Percentiles rank a stretch among this genome's conserved stretches.
phyloP scores from a whole-genome alignment of 1,140 invertebrate species.

The Lepidotrigona ventralis region DNA sequence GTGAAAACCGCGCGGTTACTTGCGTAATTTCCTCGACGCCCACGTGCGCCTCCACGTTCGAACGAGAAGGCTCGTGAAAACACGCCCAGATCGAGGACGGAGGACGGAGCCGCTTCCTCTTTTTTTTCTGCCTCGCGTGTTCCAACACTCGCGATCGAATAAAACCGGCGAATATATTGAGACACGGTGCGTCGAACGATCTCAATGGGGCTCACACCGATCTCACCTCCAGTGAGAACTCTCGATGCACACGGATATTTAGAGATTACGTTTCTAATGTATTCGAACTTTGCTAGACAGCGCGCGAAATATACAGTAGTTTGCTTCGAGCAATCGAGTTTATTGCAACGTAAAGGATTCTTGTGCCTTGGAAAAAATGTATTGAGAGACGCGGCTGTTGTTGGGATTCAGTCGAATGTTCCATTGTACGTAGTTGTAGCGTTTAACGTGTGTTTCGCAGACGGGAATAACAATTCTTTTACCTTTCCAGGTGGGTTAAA shows the following conservation, averaged over 20 bases:
- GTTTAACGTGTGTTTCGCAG: too few species aligned
- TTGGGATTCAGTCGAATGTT: too few species aligned
- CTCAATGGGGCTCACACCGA: background rate
- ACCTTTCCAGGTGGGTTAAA: too few species aligned
- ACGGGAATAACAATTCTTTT: too few species aligned
- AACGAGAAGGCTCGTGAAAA: constrained; percentile 27
- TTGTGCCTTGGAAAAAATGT: background rate
- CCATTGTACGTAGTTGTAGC: too few species aligned
- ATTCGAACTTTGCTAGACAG: background rate
- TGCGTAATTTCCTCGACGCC: constrained; percentile 40
- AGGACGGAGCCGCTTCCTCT: too few species aligned
- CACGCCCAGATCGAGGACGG: background rate
- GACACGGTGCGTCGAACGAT: background rate
- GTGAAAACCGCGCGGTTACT: constrained; percentile 17
- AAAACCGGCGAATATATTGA: constrained; percentile 32
- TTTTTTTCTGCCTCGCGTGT: too few species aligned
- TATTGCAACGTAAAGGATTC: background rate
- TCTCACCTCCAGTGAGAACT: background rate
- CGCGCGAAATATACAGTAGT: background rate
- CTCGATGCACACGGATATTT: background rate
- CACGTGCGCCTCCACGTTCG: constrained; percentile 7
- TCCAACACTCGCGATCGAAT: background rate
- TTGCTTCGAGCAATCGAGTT: background rate
- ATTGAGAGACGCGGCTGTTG: too few species aligned
- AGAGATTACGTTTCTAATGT: constrained; percentile 22